phyloP scores from a whole-genome alignment of 2,797 vertebrate species.

The Trachurus trachurus region DNA sequence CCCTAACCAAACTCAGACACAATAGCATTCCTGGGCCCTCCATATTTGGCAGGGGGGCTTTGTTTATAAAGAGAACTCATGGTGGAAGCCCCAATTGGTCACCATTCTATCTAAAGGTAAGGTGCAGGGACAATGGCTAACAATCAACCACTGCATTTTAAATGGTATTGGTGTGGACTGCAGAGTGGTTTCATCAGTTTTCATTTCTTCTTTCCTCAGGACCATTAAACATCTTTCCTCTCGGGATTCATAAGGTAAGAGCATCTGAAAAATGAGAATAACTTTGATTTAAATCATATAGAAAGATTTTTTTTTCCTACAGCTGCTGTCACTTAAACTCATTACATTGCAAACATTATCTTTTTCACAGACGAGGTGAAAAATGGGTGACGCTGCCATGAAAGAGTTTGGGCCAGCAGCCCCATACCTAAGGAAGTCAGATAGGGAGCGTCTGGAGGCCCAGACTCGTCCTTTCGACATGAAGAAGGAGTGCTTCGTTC shows the following conservation, averaged over 20 bases:
- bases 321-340: background rate
- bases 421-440: conserved; percentile 90
- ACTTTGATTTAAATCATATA: background rate
- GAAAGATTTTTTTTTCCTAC: no score
- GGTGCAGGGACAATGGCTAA: conserved; percentile 38
- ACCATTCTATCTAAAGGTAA: conserved; percentile 83
- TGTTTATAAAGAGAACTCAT: conserved; percentile 83
- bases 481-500: conserved; percentile 93
- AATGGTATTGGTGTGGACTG: background rate
- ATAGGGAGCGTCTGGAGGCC: conserved; percentile 90
- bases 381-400: conserved; percentile 88
- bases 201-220: conserved; percentile 57
- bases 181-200: conserved; percentile 36
- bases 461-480: conserved; percentile 93
- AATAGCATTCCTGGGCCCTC: conserved; percentile 81
- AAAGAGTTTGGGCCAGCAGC: conserved; percentile 90
- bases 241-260: conserved; percentile 75
- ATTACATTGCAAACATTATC: background rate
- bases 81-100: conserved; percentile 75
- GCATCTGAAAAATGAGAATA: conserved; percentile 13
- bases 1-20: conserved; percentile 72
- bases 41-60: conserved; percentile 83
- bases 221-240: conserved; percentile 55
- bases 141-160: background rate
- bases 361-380: conserved; percentile 43